Evolutionary conservation across 2,113 vertebrate genomes (phyloP), one percentile per base, ranked within the genome.

Genomic region (Xyrauchen texanus): DNA sequence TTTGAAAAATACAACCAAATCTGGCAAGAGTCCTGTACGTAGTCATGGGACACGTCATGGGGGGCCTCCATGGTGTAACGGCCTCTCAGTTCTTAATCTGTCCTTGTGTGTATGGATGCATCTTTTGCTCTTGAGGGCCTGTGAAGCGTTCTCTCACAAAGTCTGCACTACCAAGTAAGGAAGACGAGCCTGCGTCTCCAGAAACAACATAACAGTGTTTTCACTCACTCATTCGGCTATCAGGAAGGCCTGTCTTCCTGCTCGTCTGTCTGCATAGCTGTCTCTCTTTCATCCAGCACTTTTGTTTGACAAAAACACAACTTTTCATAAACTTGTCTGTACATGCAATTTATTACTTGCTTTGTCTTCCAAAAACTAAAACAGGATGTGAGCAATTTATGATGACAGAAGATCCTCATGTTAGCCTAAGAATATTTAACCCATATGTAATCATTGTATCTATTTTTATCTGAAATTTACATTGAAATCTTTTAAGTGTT

Each of bases 81-180:
- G 21, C 21, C 21, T 34, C 21, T 34, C 21, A 34, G 21, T 34
- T 34, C 21, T 34, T 34, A 34, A 34, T 34, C 21, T 34, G 21
- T 34, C 21, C 21, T 34, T 34, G 21, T 34, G 21, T 34, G 21
- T 34, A 34, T 34, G 21, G 21, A 34, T 34, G 21, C 21, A 34
- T 34, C 21, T 34, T 34, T 34, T 42, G 58, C 58, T 76, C 80
- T 86, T 76, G 78, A 82, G 46, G 66, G 78, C 45, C 77, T 76
- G 64, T 61, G 69, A 51, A 65, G 51, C 16, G 60, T 53, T 55
- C 69, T 78, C 57, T 73, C 21, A 34, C 34, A 45, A 13, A 16
- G 69, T 64, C 78, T 86, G 57, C 68, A 81, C 84, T 82, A 86
- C 88, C 87, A 89, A 89, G 86, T 85, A 77, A 85, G 83, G 84